A percentile compares a stretch with the other conserved stretches of the same genome.
These are phyloP conservation scores for Triplophysa siluroides DNA, from an alignment of 2,113 vertebrate genomes.

Conservation along the genomic window DNA sequence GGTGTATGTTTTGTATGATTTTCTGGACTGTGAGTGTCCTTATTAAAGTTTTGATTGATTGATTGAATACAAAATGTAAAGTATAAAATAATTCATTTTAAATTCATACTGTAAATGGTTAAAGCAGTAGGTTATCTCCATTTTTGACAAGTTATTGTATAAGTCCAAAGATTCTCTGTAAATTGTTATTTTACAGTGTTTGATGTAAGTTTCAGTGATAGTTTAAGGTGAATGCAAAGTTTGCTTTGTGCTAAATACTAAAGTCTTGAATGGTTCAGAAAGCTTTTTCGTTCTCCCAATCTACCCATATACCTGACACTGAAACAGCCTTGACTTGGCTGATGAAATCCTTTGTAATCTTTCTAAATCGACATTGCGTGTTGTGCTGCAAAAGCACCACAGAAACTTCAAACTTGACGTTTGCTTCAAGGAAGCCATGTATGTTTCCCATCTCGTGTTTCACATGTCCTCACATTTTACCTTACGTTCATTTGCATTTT, in stretches of 20 bases:
- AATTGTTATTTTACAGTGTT: not conserved
- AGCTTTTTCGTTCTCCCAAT: not conserved
- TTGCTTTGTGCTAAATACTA: not conserved
- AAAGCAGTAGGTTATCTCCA: no score
- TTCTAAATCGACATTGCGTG: not conserved
- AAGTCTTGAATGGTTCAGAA: not conserved
- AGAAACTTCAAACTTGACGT: not conserved
- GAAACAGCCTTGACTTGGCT: not conserved
- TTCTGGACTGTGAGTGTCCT: no score
- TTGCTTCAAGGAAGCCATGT: not conserved
- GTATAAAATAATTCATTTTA: no score
- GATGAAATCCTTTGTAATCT: conserved; percentile 39
- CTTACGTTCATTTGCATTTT: conserved; percentile 41
- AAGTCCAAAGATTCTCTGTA: not conserved
- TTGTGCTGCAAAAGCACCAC: conserved; percentile 1
- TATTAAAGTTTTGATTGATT: no score
- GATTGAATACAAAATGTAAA: no score
- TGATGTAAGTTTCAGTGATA: not conserved
- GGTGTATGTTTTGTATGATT: no score
- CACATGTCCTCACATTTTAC: not conserved
- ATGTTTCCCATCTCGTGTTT: not conserved
- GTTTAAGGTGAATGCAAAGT: conserved; percentile 1
- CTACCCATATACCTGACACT: conserved; percentile 2
- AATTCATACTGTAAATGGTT: no score
- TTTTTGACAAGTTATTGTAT: no score